Percentiles rank a stretch among this genome's conserved stretches.
Evolutionary conservation across 2,113 vertebrate genomes (phyloP).

Genomic region (Morone saxatilis): DNA sequence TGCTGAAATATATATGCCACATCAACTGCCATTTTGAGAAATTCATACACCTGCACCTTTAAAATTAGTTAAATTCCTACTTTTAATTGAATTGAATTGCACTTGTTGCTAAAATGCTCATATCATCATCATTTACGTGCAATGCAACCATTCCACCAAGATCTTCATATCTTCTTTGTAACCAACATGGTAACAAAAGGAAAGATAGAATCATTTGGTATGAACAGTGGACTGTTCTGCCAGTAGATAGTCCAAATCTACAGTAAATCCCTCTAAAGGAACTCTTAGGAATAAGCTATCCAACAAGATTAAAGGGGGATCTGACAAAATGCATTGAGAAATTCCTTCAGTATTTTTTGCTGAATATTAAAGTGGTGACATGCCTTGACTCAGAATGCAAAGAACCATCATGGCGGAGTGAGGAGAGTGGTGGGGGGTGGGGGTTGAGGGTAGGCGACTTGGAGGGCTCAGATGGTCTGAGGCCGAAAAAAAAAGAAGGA

Average conservation of each 20-base stretch:
- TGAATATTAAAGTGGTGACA: constrained; percentile 61
- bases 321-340: constrained; percentile 42
- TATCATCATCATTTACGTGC: constrained; percentile 3
- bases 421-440: neutral
- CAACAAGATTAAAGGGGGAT: constrained; percentile 48
- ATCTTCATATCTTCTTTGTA: constrained; percentile 4
- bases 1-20: neutral
- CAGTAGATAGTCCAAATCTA: constrained; percentile 43
- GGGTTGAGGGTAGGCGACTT: constrained; percentile 10
- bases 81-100: constrained; percentile 20
- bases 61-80: neutral
- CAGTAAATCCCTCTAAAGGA: constrained; percentile 50
- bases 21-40: constrained; percentile 23
- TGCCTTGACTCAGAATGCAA: constrained; percentile 59
- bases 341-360: constrained; percentile 26
- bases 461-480: constrained; percentile 50
- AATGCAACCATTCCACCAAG: neutral
- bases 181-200: neutral
- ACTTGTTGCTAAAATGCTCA: neutral
- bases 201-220: constrained; percentile 15
- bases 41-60: constrained; percentile 25
- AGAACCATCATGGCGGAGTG: constrained; percentile 9
- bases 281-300: constrained; percentile 38
- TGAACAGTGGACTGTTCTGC: constrained; percentile 25
- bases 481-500: constrained; percentile 14